Evolutionary conservation across 2,797 vertebrate species (phyloP).

Genomic region (Heteromormyrus szaboi): DNA sequence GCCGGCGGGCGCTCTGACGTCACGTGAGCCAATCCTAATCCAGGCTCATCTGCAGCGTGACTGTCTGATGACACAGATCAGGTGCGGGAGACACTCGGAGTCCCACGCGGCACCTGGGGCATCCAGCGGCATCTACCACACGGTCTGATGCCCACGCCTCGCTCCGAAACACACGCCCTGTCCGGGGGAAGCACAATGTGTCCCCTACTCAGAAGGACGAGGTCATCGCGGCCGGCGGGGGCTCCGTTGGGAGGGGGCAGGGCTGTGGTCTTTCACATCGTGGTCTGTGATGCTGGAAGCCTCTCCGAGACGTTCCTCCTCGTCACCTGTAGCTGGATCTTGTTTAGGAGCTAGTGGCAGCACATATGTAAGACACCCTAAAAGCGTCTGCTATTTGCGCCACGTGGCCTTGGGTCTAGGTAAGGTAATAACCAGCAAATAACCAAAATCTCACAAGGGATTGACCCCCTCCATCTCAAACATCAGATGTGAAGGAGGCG

Average conservation of each 20-base stretch:
- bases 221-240: neutral
- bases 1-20: constrained; percentile 38
- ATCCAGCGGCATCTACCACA: neutral
- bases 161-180: neutral
- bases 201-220: neutral
- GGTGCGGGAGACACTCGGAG: neutral
- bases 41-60: neutral
- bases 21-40: constrained; percentile 23
- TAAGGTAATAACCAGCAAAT: neutral
- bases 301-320: neutral
- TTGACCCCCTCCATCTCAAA: neutral
- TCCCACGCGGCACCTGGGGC: neutral
- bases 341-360: neutral
- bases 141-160: neutral
- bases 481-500: neutral
- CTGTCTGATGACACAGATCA: neutral
- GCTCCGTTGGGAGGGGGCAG: neutral
- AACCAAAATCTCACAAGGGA: neutral
- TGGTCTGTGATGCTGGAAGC: neutral
- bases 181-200: neutral
- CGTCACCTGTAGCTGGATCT: neutral
- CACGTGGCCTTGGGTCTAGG: neutral
- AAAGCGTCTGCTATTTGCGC: neutral
- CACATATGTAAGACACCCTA: neutral
- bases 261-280: neutral